Base-by-base conservation (phyloP, 2,113 vertebrate species). In the Myodes glareolus region DNA sequence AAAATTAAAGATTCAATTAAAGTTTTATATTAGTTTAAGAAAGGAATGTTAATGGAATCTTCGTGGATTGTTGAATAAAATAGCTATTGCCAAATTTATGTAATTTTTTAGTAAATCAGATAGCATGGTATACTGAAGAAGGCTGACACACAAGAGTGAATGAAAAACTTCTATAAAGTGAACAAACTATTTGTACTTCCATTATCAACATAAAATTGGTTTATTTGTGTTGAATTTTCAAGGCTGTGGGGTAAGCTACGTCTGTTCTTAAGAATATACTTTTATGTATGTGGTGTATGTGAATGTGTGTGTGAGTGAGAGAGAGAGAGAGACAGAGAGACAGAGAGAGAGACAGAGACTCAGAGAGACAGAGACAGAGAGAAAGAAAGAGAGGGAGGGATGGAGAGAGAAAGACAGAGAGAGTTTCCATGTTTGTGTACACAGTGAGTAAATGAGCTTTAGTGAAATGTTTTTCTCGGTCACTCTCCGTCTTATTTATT, bases 1-100 rank as follows among this genome's bases (percentile, higher is more conserved):
- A 96, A 96, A 94, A 76, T 81, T 78, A 90, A 85, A 85, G 50
- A 94, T 73, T 90, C 92, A 97, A 90, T 87, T 90, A 89, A 92
- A 92, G 36, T 92, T 93, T 92, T 88, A 63, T 45, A 88, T 58
- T 82, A 95, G 47, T 65, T 93, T 88, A 91, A 94, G 88, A 72
- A 88, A 90, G 58, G 1, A 88, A 93, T 2, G 16, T 61, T 84
- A 72, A 42, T 33, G 82, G 16, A 93, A 23, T 81, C 42, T 19
- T 33, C 14, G 3, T 84, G 3, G 7, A 84, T 23, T 94, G 82
- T 76, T 82, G 0, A 76, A 80, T 61, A 65, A 7, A 65, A 78
- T 6, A 70, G 3, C 14, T 45, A 68, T 36, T 88, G 65, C 17
- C 45, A 87, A 95, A 81, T 45, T 75, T 11, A 58, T 45, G 23